A percentile compares a stretch with the other conserved stretches of the same genome.
Evolutionary conservation across 2,888 invertebrate species (phyloP).

Genomic region (Mesoligia furuncula): DNA sequence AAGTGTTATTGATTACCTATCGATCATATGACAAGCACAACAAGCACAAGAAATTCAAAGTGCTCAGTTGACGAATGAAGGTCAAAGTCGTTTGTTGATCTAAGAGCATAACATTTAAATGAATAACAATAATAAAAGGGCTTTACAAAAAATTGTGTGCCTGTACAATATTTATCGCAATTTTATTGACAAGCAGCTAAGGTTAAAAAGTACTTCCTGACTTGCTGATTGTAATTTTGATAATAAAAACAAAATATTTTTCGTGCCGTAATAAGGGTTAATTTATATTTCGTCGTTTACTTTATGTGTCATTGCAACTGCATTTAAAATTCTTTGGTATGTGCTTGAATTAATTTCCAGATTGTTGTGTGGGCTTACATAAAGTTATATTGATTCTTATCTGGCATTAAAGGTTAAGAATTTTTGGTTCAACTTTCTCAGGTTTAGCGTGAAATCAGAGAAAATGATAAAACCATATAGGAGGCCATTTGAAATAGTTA

Average conservation of each 20-base stretch:
- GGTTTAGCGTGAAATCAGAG: constrained; percentile 42
- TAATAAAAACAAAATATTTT: constrained; percentile 32
- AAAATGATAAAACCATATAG: constrained; percentile 52
- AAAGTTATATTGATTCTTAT: constrained; percentile 36
- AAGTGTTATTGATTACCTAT: not conserved
- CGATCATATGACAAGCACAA: constrained; percentile 8
- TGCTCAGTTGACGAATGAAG: constrained; percentile 25
- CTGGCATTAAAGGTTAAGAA: constrained; percentile 31
- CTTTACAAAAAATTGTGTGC: constrained; percentile 25
- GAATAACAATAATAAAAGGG: constrained; percentile 35
- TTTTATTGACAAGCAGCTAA: constrained; percentile 51
- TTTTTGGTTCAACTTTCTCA: constrained; percentile 46
- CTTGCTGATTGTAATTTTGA: constrained; percentile 40
- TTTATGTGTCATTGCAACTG: constrained; percentile 56
- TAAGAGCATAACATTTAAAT: constrained; percentile 30
- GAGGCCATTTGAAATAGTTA: constrained; percentile 56
- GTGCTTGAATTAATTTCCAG: constrained; percentile 26
- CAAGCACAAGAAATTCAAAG: not conserved
- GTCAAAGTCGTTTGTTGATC: constrained; percentile 21
- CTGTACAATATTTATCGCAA: constrained; percentile 37
- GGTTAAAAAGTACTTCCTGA: constrained; percentile 59
- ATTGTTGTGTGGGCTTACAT: constrained; percentile 44
- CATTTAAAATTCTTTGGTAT: constrained; percentile 47
- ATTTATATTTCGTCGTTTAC: constrained; percentile 43
- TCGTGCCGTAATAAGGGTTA: constrained; percentile 30